These are phyloP conservation scores for Pagrus major DNA, from an alignment of 2,113 vertebrate species.

Conservation along the genomic window DNA sequence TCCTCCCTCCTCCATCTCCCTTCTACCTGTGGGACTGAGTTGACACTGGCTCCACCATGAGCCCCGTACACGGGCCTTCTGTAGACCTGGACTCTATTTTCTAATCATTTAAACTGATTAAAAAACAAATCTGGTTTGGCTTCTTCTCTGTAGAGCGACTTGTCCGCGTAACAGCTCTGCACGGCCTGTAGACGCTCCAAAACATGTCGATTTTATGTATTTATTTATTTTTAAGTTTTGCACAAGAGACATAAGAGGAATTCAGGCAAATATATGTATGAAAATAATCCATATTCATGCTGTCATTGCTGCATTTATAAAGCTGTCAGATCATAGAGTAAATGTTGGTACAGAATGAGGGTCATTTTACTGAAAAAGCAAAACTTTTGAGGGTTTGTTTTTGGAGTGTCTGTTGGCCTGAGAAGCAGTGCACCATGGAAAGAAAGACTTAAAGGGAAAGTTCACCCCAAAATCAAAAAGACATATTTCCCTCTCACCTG, in stretches of 20 bases:
- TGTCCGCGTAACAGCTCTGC: constrained; percentile 10
- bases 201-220: neutral
- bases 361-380: neutral
- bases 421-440: constrained; percentile 1
- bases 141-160: constrained; percentile 1
- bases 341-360: neutral
- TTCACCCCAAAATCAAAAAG: no score
- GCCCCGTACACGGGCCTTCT: constrained; percentile 27
- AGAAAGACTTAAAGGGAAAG: neutral
- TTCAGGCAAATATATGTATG: neutral
- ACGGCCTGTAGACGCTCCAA: constrained; percentile 5
- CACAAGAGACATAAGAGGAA: neutral
- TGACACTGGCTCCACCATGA: constrained; percentile 34
- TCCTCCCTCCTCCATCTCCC: constrained; percentile 74
- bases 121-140: constrained; percentile 10
- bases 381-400: constrained; percentile 9
- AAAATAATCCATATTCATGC: neutral
- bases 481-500: no score
- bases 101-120: constrained; percentile 1
- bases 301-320: neutral
- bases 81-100: constrained; percentile 28
- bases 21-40: constrained; percentile 53
- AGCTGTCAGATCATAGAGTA: neutral
- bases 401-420: neutral
- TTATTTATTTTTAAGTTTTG: neutral